These are phyloP conservation scores for Drosophila borborema DNA, from an alignment of 2,888 invertebrate genomes.

Conservation along the genomic window DNA sequence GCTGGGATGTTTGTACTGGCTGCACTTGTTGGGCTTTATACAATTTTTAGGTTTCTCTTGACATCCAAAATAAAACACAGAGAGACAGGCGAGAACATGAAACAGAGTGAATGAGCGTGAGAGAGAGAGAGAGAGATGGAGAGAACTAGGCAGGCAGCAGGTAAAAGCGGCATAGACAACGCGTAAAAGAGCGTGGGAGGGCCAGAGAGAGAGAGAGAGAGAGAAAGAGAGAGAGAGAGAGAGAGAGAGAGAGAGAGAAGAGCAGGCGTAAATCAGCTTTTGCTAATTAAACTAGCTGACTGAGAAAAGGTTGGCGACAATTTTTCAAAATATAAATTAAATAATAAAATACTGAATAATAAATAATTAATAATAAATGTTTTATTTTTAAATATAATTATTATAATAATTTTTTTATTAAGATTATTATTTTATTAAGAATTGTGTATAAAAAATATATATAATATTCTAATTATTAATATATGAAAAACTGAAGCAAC, in stretches of 20 bases:
- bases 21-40: constrained; percentile 8
- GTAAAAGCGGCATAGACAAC: not conserved
- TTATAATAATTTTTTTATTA: no score
- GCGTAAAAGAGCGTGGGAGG: not conserved
- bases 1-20: constrained; percentile 6
- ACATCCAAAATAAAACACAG: constrained; percentile 1
- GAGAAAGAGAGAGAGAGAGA: no score
- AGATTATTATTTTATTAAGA: no score
- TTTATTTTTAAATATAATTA: no score
- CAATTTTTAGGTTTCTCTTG: constrained; percentile 17
- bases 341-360: no score
- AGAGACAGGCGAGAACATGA: not conserved
- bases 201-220: not conserved
- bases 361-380: no score
- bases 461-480: no score
- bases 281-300: constrained; percentile 4
- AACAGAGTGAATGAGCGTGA: not conserved
- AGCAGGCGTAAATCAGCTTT: not conserved
- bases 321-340: not conserved
- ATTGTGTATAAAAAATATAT: no score
- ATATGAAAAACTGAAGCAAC: no score
- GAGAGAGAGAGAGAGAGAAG: no score
- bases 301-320: not conserved
- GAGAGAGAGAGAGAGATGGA: no score
- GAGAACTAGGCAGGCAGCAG: not conserved